Evolutionary conservation across 1,140 invertebrate genomes (phyloP).

Genomic region (Zaprionus nigranus): DNA sequence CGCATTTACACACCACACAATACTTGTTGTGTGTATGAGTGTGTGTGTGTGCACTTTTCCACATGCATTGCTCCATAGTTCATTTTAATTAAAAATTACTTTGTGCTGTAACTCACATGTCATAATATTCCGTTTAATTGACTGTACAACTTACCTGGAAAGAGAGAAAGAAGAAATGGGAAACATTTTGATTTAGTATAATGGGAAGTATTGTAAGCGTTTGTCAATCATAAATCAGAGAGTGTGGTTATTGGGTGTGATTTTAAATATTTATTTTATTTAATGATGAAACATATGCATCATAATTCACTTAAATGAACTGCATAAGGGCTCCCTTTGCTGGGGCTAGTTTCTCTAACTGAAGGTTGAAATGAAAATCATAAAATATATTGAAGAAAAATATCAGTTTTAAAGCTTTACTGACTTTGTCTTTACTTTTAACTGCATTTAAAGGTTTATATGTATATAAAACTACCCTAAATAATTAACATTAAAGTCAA

Average conservation of each 20-base stretch:
- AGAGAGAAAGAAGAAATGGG: conserved; percentile 28
- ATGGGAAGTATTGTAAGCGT: conserved; percentile 20
- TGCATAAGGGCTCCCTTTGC: neutral
- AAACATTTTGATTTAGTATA: conserved; percentile 57
- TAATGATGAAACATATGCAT: neutral
- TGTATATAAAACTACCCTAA: too few species aligned
- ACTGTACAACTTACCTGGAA: conserved; percentile 72
- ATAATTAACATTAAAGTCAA: too few species aligned
- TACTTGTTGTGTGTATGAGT: neutral
- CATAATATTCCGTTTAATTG: conserved; percentile 38
- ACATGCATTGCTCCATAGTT: conserved; percentile 49
- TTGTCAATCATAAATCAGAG: conserved; percentile 6
- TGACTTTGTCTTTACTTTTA: too few species aligned
- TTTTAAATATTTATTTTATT: neutral
- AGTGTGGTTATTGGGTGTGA: neutral
- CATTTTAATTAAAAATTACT: conserved; percentile 71
- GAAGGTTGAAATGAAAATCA: too few species aligned
- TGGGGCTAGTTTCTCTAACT: too few species aligned
- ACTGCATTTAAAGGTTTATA: too few species aligned
- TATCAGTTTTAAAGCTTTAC: too few species aligned
- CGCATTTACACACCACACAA: conserved; percentile 58
- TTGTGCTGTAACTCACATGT: conserved; percentile 26
- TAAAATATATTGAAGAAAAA: too few species aligned
- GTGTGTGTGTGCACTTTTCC: conserved; percentile 14
- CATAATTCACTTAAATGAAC: neutral